A percentile compares a stretch with the other conserved stretches of the same genome.
These are phyloP conservation scores for Hozukius guyotensis DNA, from an alignment of 2,797 vertebrate species.

Conservation along the genomic window DNA sequence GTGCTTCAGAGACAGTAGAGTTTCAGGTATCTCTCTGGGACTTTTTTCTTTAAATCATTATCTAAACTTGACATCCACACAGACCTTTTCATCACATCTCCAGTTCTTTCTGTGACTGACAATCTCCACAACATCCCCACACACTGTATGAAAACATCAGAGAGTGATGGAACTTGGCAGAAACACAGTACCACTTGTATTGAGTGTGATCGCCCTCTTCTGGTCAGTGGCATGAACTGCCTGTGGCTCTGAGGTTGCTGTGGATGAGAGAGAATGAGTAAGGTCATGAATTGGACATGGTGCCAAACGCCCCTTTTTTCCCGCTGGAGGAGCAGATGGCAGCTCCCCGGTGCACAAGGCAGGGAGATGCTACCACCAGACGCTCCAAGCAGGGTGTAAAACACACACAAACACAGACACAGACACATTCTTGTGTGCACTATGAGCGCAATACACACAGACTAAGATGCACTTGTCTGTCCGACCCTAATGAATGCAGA, in stretches of 20 bases:
- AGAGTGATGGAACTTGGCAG: conserved; percentile 2
- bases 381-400: conserved; percentile 64
- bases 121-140: neutral
- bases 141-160: conserved; percentile 12
- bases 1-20: neutral
- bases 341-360: conserved; percentile 67
- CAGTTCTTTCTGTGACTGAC: neutral
- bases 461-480: neutral
- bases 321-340: conserved; percentile 77
- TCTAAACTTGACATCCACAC: neutral
- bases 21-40: neutral
- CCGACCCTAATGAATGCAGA: neutral
- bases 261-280: conserved; percentile 46
- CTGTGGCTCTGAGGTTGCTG: neutral
- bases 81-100: neutral
- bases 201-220: conserved; percentile 67
- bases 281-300: conserved; percentile 59
- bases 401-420: conserved; percentile 43
- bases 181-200: conserved; percentile 3
- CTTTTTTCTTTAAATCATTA: neutral
- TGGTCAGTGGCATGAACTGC: conserved; percentile 53
- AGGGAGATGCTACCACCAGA: conserved; percentile 70
- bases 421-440: conserved; percentile 12
- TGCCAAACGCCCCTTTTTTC: conserved; percentile 71
- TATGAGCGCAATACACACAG: neutral